Percentiles rank a stretch among this genome's conserved stretches.
Conservation (phyloP, 1,140 invertebrate species). For the Drosophila murphyi region DNA sequence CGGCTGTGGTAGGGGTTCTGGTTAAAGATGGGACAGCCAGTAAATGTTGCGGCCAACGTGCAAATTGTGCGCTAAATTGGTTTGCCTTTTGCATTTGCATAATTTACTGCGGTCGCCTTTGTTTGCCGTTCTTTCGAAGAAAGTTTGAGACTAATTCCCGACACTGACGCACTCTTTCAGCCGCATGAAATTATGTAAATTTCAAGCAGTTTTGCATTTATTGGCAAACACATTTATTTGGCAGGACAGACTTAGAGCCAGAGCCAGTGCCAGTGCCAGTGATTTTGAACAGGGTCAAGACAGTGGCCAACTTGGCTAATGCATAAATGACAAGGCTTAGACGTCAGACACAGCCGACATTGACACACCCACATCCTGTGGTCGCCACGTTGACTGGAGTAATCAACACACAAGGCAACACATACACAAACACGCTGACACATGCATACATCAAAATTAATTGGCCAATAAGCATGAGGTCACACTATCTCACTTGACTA, state of each 20-base stretch:
- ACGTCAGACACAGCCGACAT: background rate
- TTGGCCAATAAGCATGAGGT: slow-evolving; percentile 23
- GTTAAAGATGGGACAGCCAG: slow-evolving; percentile 3
- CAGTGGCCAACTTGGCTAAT: background rate
- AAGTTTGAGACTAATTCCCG: slow-evolving; percentile 5
- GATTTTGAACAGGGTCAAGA: background rate
- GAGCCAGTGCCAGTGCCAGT: too few species aligned
- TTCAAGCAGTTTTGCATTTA: slow-evolving; percentile 29
- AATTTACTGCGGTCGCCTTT: slow-evolving; percentile 45
- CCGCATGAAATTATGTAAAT: slow-evolving; percentile 39
- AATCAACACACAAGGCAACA: slow-evolving; percentile 2
- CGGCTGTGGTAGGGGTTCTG: background rate
- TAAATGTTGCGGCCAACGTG: slow-evolving; percentile 67
- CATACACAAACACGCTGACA: slow-evolving; percentile 4
- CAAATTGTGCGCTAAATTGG: slow-evolving; percentile 71
- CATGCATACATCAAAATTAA: slow-evolving; percentile 28
- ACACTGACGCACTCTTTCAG: slow-evolving; percentile 5
- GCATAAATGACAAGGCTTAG: slow-evolving; percentile 10
- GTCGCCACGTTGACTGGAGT: background rate
- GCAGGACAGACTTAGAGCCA: too few species aligned
- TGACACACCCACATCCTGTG: background rate
- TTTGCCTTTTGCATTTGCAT: slow-evolving; percentile 62
- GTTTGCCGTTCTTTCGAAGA: slow-evolving; percentile 11
- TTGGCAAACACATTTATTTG: background rate
- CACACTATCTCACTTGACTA: background rate